Conservation (phyloP, 2,797 vertebrate genomes). For the Lutjanus campechanus region DNA sequence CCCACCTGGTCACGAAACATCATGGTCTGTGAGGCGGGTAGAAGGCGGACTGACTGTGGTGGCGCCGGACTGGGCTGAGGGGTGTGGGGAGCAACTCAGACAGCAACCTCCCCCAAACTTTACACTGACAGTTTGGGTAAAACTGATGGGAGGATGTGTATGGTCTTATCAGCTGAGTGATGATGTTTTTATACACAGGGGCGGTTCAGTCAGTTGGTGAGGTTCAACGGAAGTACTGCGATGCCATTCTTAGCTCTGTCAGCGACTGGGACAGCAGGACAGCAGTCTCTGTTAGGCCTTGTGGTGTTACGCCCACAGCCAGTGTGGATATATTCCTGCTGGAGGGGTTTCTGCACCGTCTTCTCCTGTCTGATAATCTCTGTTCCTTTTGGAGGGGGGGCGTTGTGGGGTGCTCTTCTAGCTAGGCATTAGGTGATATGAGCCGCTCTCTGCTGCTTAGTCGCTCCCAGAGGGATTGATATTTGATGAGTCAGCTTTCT, state of each 20-base stretch:
- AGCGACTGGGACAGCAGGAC: conserved; percentile 32
- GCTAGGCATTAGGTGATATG: conserved; percentile 57
- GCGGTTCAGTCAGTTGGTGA: conserved; percentile 15
- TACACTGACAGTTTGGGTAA: neutral
- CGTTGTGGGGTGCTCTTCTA: conserved; percentile 45
- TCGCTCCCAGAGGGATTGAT: conserved; percentile 60
- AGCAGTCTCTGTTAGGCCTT: conserved; percentile 20
- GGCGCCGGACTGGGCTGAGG: conserved; percentile 1
- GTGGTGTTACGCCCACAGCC: conserved; percentile 15
- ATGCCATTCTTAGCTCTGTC: conserved; percentile 65
- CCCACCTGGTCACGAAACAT: conserved; percentile 99
- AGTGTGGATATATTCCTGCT: conserved; percentile 49
- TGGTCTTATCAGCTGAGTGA: conserved; percentile 18
- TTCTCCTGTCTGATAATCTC: conserved; percentile 47
- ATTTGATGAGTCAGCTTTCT: conserved; percentile 79
- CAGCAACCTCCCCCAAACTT: conserved; percentile 9
- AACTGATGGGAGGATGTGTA: neutral
- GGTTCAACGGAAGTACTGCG: conserved; percentile 53
- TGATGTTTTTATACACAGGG: neutral
- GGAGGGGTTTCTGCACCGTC: conserved; percentile 28
- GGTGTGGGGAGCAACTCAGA: neutral
- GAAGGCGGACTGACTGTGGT: conserved; percentile 10
- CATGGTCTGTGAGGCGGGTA: conserved; percentile 85
- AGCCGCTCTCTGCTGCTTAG: conserved; percentile 56
- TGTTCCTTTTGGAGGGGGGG: neutral